Evolutionary conservation across 2,113 vertebrate species (phyloP).

Genomic region (Tautogolabrus adspersus): DNA sequence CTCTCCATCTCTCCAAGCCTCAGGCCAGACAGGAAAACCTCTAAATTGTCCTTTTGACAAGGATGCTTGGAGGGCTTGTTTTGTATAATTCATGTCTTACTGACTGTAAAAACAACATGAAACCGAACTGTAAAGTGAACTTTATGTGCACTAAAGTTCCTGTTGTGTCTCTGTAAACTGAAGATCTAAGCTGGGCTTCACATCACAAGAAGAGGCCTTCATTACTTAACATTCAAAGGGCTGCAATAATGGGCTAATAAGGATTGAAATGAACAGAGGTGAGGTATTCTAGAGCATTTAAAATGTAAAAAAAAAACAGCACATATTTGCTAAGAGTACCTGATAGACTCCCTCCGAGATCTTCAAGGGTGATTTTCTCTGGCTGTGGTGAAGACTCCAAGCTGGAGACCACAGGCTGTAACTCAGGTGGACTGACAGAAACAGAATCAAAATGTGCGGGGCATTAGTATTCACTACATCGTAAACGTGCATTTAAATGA

Average conservation of each 20-base stretch:
- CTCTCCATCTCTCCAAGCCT: neutral
- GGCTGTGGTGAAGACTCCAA: slow-evolving; percentile 81
- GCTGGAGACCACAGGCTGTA: slow-evolving; percentile 62
- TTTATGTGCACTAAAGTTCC: neutral
- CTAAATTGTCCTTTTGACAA: no score
- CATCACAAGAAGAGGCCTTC: neutral
- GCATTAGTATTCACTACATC: slow-evolving; percentile 12
- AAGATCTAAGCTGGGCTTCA: neutral
- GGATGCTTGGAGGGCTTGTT: neutral
- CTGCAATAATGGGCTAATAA: neutral
- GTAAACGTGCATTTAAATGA: neutral
- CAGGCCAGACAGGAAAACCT: neutral
- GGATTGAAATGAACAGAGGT: neutral
- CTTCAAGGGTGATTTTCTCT: slow-evolving; percentile 79
- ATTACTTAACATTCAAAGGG: neutral
- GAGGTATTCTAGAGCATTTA: neutral
- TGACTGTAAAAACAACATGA: no score
- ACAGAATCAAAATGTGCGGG: neutral
- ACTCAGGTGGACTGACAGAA: slow-evolving; percentile 65
- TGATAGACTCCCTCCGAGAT: slow-evolving; percentile 73
- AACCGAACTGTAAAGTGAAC: slow-evolving; percentile 12
- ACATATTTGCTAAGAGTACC: slow-evolving; percentile 47
- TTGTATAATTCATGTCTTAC: neutral
- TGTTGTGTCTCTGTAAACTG: neutral
- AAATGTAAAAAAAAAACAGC: no score